Percentiles rank a stretch among this genome's conserved stretches.
Evolutionary conservation across 2,797 vertebrate species (phyloP).

Genomic region (Acanthopagrus latus): DNA sequence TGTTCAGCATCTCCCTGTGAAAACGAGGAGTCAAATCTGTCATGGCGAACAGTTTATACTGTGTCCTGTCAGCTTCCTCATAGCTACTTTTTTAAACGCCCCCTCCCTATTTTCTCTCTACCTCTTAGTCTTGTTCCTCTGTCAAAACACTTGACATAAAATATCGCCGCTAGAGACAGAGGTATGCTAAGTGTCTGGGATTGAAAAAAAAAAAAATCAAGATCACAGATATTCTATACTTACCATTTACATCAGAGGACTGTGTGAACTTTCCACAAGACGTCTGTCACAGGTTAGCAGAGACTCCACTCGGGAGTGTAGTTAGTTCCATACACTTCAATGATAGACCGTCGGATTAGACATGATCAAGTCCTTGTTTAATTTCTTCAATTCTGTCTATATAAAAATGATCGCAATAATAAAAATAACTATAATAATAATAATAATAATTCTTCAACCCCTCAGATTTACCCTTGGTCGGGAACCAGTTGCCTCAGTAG

Average conservation of each 20-base stretch:
- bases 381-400: neutral
- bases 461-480: too few species aligned
- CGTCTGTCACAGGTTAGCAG: neutral
- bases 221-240: slow-evolving; percentile 26
- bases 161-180: slow-evolving; percentile 40
- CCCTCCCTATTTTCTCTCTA: slow-evolving; percentile 15
- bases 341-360: neutral
- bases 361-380: neutral
- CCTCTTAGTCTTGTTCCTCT: slow-evolving; percentile 45
- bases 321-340: neutral
- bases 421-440: too few species aligned
- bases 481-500: too few species aligned
- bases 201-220: slow-evolving; percentile 58
- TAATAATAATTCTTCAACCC: too few species aligned
- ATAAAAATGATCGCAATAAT: neutral
- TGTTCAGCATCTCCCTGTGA: slow-evolving; percentile 64
- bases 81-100: slow-evolving; percentile 30
- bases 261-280: slow-evolving; percentile 41
- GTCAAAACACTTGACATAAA: slow-evolving; percentile 58
- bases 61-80: slow-evolving; percentile 28
- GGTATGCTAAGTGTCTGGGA: slow-evolving; percentile 61
- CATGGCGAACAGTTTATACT: slow-evolving; percentile 35
- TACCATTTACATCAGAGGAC: slow-evolving; percentile 35
- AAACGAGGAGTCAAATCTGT: slow-evolving; percentile 46
- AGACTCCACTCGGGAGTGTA: neutral